phyloP scores from a whole-genome alignment of 2,888 invertebrate genomes.

The Aleiodes alternator region DNA sequence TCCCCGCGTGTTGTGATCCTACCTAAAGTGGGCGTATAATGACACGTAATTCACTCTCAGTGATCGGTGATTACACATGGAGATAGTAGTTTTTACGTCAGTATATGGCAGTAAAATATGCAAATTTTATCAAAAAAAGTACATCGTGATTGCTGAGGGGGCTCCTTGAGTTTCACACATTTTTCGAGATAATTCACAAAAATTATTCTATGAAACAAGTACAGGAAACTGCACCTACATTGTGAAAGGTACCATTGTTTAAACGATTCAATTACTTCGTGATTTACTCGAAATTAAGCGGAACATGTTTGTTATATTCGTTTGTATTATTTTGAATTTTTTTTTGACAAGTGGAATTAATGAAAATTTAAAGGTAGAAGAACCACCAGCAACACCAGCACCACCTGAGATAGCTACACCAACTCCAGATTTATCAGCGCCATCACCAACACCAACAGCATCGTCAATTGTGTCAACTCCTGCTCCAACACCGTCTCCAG shows the following conservation, averaged over 20 bases:
- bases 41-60: slow-evolving; percentile 46
- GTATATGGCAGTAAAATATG: slow-evolving; percentile 37
- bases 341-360: neutral
- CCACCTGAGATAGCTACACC: slow-evolving; percentile 56
- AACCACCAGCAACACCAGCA: slow-evolving; percentile 49
- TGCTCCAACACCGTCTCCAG: slow-evolving; percentile 55
- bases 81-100: slow-evolving; percentile 32
- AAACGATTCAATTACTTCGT: neutral
- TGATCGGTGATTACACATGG: slow-evolving; percentile 41
- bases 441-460: slow-evolving; percentile 61
- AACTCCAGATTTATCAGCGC: slow-evolving; percentile 52
- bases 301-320: neutral
- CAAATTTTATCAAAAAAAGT: slow-evolving; percentile 24
- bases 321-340: neutral
- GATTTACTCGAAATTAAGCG: slow-evolving; percentile 6
- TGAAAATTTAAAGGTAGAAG: slow-evolving; percentile 20
- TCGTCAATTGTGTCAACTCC: slow-evolving; percentile 54
- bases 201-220: neutral
- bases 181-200: neutral
- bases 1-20: slow-evolving; percentile 38
- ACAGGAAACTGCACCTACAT: slow-evolving; percentile 8
- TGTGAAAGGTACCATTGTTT: neutral
- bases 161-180: slow-evolving; percentile 24
- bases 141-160: slow-evolving; percentile 42
- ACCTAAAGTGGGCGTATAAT: slow-evolving; percentile 47